Evolutionary conservation across 2,113 vertebrate genomes (phyloP), one percentile per base, ranked within the genome.

Genomic region (Astatoreochromis straeleni): DNA sequence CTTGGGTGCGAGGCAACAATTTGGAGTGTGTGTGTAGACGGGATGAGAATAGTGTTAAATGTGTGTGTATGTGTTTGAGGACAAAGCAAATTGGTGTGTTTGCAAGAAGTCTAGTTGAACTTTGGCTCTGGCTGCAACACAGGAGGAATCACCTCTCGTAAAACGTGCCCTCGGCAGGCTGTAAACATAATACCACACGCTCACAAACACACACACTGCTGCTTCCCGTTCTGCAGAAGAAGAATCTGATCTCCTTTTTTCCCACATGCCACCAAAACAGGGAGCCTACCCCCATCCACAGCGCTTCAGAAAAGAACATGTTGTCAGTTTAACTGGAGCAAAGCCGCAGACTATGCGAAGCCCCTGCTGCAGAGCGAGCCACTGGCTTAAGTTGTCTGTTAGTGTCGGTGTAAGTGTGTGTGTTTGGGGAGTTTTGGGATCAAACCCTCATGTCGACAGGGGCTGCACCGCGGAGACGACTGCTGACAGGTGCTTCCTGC

Each of bases 401-500:
- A 93, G 94, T 94, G 89, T 94, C 88, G 93, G 92, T 96, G 94
- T 96, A 94, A 93, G 93, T 93, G 93, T 92, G 94, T 87, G 93
- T 92, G 92, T 92, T 92, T 80, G 90, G 91, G 89, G 89, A 87
- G 92, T 92, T 93, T 88, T 33, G 78, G 93, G 93, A 95, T 95
- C 93, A 96, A 96, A 96, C 95, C 91, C 91, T 89, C 92, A 93
- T 94, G 94, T 95, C 94, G 91, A 95, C 94, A 95, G 93, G 85
- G 88, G 90, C 89, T 60, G 87, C 51, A 47, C 80, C 3, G 80
- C 40, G 51, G 89, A 95, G 94, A 96, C 89, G 90, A 38, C 89
- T 83, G 70, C 91, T 91, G 93, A 96, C 96, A 96, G 95, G 95
- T 96, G 95, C 94, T 95, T 96, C 93, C 95, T 96, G 93, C 82